A percentile compares a stretch with the other conserved stretches of the same genome.
Conservation (phyloP, 1,140 invertebrate genomes). For the Vanessa atalanta region DNA sequence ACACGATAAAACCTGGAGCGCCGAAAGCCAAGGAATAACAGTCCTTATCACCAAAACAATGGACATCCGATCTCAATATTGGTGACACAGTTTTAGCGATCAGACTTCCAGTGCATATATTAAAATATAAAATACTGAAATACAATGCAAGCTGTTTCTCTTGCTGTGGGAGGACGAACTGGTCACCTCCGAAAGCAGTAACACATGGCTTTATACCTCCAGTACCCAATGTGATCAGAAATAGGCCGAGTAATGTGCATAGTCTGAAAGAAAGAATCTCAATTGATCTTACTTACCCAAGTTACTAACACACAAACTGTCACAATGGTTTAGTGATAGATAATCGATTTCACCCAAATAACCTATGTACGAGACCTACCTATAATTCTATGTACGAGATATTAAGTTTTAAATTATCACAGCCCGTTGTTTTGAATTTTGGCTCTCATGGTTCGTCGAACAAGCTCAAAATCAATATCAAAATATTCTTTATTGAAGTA, state of each 20-base stretch:
- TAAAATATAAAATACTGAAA: constrained; percentile 87
- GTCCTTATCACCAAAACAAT: constrained; percentile 84
- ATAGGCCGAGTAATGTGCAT: constrained; percentile 79
- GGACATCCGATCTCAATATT: constrained; percentile 83
- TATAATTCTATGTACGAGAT: not conserved
- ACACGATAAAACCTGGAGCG: constrained; percentile 84
- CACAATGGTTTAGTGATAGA: no score
- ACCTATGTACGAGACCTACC: no score
- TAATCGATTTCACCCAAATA: not conserved
- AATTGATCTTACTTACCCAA: no score
- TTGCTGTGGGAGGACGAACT: constrained; percentile 86
- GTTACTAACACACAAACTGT: no score
- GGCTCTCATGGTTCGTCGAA: no score
- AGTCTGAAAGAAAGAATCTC: constrained; percentile 65
- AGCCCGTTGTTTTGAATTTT: no score
- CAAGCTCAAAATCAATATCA: no score
- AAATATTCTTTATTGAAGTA: no score
- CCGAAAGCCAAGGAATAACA: constrained; percentile 89
- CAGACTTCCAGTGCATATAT: constrained; percentile 85
- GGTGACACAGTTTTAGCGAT: constrained; percentile 86
- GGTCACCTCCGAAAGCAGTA: constrained; percentile 94
- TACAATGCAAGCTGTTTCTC: constrained; percentile 82
- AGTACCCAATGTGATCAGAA: constrained; percentile 88
- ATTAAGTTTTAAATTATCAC: no score
- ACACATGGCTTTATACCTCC: constrained; percentile 96